Base-by-base conservation (phyloP, 2,797 vertebrate genomes). In the Sebastes reedi region DNA sequence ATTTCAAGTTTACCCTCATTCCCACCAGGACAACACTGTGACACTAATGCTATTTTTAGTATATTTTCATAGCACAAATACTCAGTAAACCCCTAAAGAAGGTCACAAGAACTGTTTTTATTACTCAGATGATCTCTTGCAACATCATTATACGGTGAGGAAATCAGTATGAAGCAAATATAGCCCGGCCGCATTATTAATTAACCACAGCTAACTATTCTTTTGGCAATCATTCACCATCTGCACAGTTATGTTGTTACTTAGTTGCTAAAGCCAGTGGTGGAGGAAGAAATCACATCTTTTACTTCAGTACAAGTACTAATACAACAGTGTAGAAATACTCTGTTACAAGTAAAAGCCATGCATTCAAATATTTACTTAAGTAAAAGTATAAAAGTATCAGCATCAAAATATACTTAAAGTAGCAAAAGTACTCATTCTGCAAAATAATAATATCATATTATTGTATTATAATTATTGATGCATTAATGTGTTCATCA, bases 1-100 rank as follows among this genome's bases (percentile, higher is more conserved):
- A 72, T 72, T 84, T 88, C 46, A 83, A 12, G 46, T 78, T 64
- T 30, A 58, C 7, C 29, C 50, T 64, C 52, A 30, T 66, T 54
- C 20, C 34, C 14, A 25, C 50, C 27, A 58, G n/a, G 46, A 36
- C 18, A 7, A 52, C 61, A 18, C 67, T 27, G 55, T 64, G 20
- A 72, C 61, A 52, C 52, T 14, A 34, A 60, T 55, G n/a, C 18
- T 16, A 67, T 46, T 62, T 39, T 78, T 12, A 56, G 16, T 13
- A 2, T 52, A 22, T 54, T 29, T 77, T 22, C 20, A 27, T 14
- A 39, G 9, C 3, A 69, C 29, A 78, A 36, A 29, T 42, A 67
- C 22, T n/a, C 11, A 3, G n/a, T 9, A n/a, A 77, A 54, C 7
- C 13, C 22, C 12, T 2, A 9, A 60, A 64, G 14, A 59, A 64